Base-by-base conservation (phyloP, 2,113 vertebrate species). In the Collichthys lucidus region DNA sequence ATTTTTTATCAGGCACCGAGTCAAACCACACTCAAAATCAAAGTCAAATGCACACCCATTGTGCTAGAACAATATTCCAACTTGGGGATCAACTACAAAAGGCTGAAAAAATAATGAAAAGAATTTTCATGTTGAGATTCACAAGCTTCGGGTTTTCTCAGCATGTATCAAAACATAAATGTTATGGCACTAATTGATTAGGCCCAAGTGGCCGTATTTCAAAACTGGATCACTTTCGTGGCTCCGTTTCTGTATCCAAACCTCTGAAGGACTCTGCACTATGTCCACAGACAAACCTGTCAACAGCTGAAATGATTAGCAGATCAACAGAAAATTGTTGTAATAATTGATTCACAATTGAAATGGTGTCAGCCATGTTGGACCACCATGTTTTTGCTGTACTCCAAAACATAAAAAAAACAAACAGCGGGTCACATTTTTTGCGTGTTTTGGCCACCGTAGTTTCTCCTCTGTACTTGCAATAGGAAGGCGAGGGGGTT, bases 21-120 rank as follows among this genome's bases (percentile, higher is more conserved):
- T 84, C 84, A 85, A 85, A 86, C 89, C 89, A 64, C 86, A 85
- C 20, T 74, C 53, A 69, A 62, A 86, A 78, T 75, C 79, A 78
- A 74, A 88, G 52, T 72, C 77, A 81, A 87, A 83, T 63, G 76
- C 71, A 72, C 40, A 79, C 47, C 52, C 70, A 64, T 74, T 71
- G 68, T 67, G 68, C 63, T 71, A 71, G n/a, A 79, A 68, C 64
- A 71, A 77, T 71, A 77, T 71, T 80, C 67, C 40, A 44, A 29
- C 50, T 57, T 24, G 11, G 2, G 53, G 62, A 65, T 68, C 3
- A 4, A 73, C 56, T 72, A 66, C 50, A 75, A 70, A 26, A 60
- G 71, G 16, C 62, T 64, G 44, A 31, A 60, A 42, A 42, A 74
- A 47, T 40, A 76, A 49, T 20, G 2, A 29, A 24, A 40, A 40